These are phyloP conservation scores for Coregonus suidteri DNA, from an alignment of 2,797 vertebrate genomes.

Conservation along the genomic window DNA sequence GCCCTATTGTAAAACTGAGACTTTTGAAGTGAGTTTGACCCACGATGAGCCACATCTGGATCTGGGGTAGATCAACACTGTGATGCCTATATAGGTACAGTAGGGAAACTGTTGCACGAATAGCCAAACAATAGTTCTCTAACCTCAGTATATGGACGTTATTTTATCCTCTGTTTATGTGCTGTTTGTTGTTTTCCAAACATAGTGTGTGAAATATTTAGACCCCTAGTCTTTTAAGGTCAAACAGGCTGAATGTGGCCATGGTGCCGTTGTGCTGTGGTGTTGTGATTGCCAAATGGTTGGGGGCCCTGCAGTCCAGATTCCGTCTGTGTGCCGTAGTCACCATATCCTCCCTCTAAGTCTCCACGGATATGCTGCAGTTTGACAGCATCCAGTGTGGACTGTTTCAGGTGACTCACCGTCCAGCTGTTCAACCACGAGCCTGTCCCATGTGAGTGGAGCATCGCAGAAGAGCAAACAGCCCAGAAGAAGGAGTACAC, in stretches of 20 bases:
- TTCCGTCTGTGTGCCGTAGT: conserved; percentile 81
- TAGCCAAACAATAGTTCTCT: background rate
- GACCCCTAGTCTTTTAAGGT: background rate
- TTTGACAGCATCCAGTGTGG: conserved; percentile 82
- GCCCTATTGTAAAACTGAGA: conserved; percentile 67
- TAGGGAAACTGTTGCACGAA: background rate
- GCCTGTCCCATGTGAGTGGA: conserved; percentile 83
- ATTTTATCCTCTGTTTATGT: background rate
- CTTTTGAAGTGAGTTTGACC: conserved; percentile 80
- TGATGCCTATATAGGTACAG: conserved; percentile 85
- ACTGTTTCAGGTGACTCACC: conserved; percentile 82
- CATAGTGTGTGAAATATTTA: background rate
- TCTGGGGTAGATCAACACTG: conserved; percentile 62
- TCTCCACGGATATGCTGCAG: no score
- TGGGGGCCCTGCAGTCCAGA: conserved; percentile 72
- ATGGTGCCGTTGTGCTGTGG: background rate
- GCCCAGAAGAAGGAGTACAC: conserved; percentile 66
- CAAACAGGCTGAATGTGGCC: background rate
- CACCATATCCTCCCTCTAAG: conserved; percentile 68
- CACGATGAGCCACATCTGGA: conserved; percentile 62
- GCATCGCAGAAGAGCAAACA: conserved; percentile 63
- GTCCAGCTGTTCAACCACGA: conserved; percentile 82
- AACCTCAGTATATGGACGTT: background rate
- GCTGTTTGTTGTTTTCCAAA: background rate
- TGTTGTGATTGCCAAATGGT: conserved; percentile 72